Base-by-base conservation (phyloP, 2,888 invertebrate species). In the Sinodicranocentrus sp. region DNA sequence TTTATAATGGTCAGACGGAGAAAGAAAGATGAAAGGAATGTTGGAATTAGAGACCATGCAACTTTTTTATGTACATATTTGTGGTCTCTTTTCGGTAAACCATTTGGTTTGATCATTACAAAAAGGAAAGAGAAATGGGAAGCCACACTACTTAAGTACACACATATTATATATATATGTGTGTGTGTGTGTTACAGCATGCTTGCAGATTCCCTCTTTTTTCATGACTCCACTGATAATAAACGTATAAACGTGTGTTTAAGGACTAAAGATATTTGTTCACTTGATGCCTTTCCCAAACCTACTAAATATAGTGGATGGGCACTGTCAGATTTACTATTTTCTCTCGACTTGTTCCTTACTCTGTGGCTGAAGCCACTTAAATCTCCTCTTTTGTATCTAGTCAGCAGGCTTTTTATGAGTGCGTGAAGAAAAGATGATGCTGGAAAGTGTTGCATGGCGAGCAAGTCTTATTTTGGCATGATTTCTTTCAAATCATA, bases 321-420 rank as follows among this genome's bases (percentile, higher is more conserved):
- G 5, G 39, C 39, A 13, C 13, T 39, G 39, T 39, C 39, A 13
- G 5, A 39, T 39, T 39, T 17, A 52, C 52, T 2, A 19, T 19
- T 52, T 48, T n/a, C 48, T 10, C 48, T 19, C 19, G 1, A 8
- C 52, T 19, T 19, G 8, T 52, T 1, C 8, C 19, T 52, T 17
- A 8, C 39, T n/a, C 39, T 5, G 6, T 39, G 39, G 5, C 59
- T 13, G 25, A 23, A 52, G 13, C 17, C 59, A 26, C 59, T 59
- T 59, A 59, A 21, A 59, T 52, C 52, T 52, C 52, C 13, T n/a
- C 3, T 52, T 52, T 52, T 52, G 52, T 52, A 6, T 59, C 59
- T 10, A 23, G 59, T 59, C 59, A 59, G 59, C 59, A 23, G 26
- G 25, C 10, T 17, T 59, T 59, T 59, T 59, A 59, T 59, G 59